Conservation (phyloP, 2,797 vertebrate genomes). For the Pangasius sanitwongsei region DNA sequence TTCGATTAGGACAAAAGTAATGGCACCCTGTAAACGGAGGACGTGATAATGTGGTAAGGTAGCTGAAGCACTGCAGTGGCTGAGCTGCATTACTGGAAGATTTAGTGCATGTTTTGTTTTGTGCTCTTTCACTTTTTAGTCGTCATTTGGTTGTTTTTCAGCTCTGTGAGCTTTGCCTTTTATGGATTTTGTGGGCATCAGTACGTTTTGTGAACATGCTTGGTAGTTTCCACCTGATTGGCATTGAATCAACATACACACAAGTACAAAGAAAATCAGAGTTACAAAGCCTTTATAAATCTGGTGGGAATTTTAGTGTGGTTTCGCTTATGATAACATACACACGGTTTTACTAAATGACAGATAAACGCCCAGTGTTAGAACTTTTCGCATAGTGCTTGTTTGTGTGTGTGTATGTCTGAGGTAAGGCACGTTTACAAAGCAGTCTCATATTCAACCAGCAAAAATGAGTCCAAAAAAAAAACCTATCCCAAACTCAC, state of each 20-base stretch:
- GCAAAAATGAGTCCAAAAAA: neutral
- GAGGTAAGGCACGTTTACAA: neutral
- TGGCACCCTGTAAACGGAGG: neutral
- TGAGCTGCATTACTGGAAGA: neutral
- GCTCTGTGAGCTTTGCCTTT: neutral
- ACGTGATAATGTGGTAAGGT: neutral
- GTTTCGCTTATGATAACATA: neutral
- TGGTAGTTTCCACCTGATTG: neutral
- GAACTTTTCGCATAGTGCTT: neutral
- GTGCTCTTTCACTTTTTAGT: neutral
- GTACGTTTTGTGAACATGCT: neutral
- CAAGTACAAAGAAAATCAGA: neutral
- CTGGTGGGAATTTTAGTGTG: neutral
- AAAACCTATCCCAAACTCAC: constrained; percentile 31
- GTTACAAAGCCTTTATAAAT: neutral
- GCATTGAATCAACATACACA: neutral
- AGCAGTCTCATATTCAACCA: neutral
- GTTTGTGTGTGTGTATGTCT: neutral
- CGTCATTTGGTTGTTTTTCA: neutral
- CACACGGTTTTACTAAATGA: neutral
- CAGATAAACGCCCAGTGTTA: neutral
- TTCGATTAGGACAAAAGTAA: neutral
- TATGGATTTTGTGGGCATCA: neutral
- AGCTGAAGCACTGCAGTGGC: neutral
- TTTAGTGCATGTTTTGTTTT: neutral